phyloP scores from a whole-genome alignment of 2,797 vertebrate genomes.

The Galaxias olidus region DNA sequence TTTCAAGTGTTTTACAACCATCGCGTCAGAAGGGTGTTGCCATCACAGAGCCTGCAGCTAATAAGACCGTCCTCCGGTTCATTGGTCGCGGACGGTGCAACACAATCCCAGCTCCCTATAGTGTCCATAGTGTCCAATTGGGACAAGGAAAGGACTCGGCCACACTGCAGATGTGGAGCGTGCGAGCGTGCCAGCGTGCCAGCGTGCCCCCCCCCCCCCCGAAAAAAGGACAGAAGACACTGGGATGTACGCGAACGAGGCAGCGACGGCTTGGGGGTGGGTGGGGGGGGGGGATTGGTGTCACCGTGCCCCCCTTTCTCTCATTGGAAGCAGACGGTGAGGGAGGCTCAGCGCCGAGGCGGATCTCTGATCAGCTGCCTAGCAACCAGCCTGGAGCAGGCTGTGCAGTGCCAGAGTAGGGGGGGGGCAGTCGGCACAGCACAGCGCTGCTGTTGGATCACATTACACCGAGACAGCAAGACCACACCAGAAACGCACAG shows the following conservation, averaged over 20 bases:
- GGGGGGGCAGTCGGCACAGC: conserved; percentile 50
- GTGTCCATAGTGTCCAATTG: too few species aligned
- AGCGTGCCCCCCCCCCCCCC: background rate
- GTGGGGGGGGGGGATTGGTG: conserved; percentile 9
- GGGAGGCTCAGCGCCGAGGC: conserved; percentile 54
- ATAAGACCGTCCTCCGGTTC: too few species aligned
- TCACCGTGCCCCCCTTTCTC: conserved; percentile 11
- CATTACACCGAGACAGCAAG: conserved; percentile 79
- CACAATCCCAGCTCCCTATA: too few species aligned
- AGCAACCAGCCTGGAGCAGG: conserved; percentile 66
- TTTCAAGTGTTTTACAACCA: too few species aligned
- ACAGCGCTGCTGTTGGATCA: conserved; percentile 67
- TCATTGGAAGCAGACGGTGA: conserved; percentile 40
- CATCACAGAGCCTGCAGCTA: too few species aligned
- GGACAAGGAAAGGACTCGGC: too few species aligned
- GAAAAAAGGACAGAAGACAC: conserved; percentile 20
- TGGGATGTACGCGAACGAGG: conserved; percentile 42
- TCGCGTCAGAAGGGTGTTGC: too few species aligned
- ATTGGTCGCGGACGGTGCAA: too few species aligned
- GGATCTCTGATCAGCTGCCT: conserved; percentile 66
- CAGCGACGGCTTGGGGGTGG: conserved; percentile 34
- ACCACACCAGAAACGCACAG: conserved; percentile 14
- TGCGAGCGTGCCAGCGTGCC: too few species aligned
- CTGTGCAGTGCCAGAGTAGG: conserved; percentile 63
- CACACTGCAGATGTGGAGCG: too few species aligned